A percentile compares a stretch with the other conserved stretches of the same genome.
phyloP scores from a whole-genome alignment of 2,113 vertebrate species.

The Thinocorus orbignyianus region DNA sequence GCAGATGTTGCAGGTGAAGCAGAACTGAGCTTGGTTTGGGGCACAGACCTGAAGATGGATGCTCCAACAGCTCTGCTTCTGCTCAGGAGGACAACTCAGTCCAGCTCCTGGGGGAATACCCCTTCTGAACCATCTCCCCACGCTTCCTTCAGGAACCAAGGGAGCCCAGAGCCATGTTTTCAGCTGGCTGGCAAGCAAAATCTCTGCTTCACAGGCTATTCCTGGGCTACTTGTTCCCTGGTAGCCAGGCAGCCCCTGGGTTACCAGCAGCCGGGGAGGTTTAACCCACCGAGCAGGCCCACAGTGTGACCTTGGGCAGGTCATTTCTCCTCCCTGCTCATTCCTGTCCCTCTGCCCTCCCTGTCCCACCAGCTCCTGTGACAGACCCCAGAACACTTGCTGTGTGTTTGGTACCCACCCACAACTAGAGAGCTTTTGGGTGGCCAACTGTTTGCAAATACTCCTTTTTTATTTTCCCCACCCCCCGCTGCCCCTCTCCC shows the following conservation, averaged over 20 bases:
- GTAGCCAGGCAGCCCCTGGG: neutral
- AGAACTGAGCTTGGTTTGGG: neutral
- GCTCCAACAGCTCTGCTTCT: neutral
- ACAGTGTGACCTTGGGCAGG: neutral
- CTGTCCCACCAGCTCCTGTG: neutral
- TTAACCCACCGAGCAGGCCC: fast-evolving
- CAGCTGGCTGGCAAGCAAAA: neutral
- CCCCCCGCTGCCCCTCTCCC: neutral
- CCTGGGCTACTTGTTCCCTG: neutral
- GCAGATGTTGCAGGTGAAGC: neutral
- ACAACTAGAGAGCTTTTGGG: neutral
- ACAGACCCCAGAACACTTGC: neutral
- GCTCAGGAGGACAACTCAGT: neutral
- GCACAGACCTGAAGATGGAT: fast-evolving
- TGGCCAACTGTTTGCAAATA: neutral
- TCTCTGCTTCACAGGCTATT: fast-evolving
- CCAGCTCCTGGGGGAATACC: fast-evolving
- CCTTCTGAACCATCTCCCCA: neutral
- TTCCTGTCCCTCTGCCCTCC: neutral
- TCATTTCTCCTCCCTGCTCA: neutral
- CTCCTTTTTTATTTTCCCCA: no score
- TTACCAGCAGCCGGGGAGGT: neutral
- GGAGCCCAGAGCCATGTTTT: neutral
- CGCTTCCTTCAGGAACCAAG: neutral
- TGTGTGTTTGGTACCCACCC: neutral